These are phyloP conservation scores for Daktulosphaira vitifoliae DNA, from an alignment of 1,140 invertebrate species.

Conservation along the genomic window DNA sequence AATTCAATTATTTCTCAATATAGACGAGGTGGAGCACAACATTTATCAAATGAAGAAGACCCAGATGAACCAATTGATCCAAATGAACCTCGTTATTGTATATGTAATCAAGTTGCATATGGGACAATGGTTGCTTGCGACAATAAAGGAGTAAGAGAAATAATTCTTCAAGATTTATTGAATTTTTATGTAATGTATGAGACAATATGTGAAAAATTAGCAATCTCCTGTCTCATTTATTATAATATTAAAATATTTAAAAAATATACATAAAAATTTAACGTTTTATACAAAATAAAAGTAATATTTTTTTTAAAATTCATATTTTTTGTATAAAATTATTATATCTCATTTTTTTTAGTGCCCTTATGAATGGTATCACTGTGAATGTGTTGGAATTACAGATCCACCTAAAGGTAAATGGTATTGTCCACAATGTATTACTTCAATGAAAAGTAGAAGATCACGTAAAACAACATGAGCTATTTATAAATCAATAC, in stretches of 20 bases:
- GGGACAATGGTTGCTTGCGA: constrained; percentile 99
- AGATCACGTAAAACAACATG: constrained; percentile 42
- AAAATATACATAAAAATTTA: constrained; percentile 11
- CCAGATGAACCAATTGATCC: constrained; percentile 51
- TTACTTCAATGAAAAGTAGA: constrained; percentile 72
- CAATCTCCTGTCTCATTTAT: background rate
- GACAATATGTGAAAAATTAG: background rate
- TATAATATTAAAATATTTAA: background rate
- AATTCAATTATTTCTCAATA: background rate
- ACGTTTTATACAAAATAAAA: constrained; percentile 23
- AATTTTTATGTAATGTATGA: background rate
- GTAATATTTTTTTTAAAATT: background rate
- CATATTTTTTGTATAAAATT: background rate
- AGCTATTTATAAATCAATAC: background rate
- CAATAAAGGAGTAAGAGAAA: constrained; percentile 88
- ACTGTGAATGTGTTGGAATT: constrained; percentile 94
- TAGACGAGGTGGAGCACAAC: constrained; percentile 22
- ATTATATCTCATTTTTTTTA: constrained; percentile 42
- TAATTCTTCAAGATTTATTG: constrained; percentile 39
- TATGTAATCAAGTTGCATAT: constrained; percentile 96
- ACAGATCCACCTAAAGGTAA: constrained; percentile 93
- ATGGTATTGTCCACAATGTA: constrained; percentile 96
- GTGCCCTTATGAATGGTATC: constrained; percentile 98
- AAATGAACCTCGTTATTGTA: constrained; percentile 91
- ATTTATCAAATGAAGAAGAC: constrained; percentile 15